Percentiles rank a stretch among this genome's conserved stretches.
Evolutionary conservation across 2,113 vertebrate species (phyloP).

Genomic region (Tragulus kanchil): DNA sequence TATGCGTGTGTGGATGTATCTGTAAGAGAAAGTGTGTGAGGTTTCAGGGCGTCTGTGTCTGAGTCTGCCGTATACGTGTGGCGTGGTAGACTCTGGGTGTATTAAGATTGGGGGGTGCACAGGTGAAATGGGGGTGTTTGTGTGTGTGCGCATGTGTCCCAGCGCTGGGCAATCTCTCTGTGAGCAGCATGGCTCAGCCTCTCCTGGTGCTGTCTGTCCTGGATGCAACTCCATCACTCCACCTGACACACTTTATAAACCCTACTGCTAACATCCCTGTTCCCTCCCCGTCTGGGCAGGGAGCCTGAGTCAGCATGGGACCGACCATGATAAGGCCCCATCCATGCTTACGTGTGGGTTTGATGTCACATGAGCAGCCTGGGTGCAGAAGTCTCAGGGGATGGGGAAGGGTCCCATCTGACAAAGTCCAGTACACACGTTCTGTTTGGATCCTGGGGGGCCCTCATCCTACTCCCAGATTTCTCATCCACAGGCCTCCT

Average conservation of each 20-base stretch:
- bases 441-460: neutral
- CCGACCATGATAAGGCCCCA: neutral
- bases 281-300: neutral
- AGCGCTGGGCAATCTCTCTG: neutral
- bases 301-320: neutral
- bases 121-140: neutral
- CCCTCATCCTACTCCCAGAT: neutral
- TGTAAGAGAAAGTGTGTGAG: neutral
- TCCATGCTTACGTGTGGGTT: neutral
- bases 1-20: neutral
- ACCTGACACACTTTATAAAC: neutral
- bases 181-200: neutral
- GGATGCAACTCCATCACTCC: neutral
- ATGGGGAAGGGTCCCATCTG: neutral
- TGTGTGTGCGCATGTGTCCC: neutral
- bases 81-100: neutral
- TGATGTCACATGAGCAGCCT: rapidly evolving
- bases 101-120: neutral
- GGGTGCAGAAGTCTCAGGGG: neutral
- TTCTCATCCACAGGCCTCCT: neutral
- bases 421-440: neutral
- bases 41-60: neutral
- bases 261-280: no score
- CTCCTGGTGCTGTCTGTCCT: neutral
- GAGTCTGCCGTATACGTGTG: no score